Evolutionary conservation across 2,113 vertebrate species (phyloP).

Genomic region (Sarotherodon lohbergeri): DNA sequence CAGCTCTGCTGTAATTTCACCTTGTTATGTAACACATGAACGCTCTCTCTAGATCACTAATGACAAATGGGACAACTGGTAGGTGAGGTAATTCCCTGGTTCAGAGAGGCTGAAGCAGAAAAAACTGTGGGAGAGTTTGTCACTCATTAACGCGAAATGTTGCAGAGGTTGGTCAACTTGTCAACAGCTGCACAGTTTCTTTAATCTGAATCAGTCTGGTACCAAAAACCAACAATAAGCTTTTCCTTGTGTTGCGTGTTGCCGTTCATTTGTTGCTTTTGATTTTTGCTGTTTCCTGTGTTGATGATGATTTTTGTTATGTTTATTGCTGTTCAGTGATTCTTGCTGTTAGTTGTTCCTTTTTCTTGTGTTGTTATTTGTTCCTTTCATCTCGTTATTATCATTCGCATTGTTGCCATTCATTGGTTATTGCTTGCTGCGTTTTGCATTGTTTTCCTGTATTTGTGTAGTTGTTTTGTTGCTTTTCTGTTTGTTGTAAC

Average conservation of each 20-base stretch:
- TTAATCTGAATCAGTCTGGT: neutral
- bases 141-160: neutral
- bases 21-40: neutral
- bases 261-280: neutral
- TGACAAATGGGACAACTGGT: neutral
- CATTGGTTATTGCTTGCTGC: neutral
- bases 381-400: neutral
- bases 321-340: neutral
- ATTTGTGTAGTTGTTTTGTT: neutral
- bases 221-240: neutral
- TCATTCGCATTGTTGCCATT: neutral
- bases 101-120: neutral
- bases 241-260: neutral
- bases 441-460: neutral
- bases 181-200: neutral
- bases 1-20: neutral
- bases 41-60: neutral
- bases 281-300: neutral
- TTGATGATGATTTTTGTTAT: neutral
- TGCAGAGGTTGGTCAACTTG: neutral
- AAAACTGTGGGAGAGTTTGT: neutral
- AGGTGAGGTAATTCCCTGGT: neutral
- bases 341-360: neutral
- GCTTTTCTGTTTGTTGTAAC: neutral
- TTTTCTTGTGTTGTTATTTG: neutral